phyloP scores from a whole-genome alignment of 2,888 invertebrate genomes.

The Drosophila gaucha region DNA sequence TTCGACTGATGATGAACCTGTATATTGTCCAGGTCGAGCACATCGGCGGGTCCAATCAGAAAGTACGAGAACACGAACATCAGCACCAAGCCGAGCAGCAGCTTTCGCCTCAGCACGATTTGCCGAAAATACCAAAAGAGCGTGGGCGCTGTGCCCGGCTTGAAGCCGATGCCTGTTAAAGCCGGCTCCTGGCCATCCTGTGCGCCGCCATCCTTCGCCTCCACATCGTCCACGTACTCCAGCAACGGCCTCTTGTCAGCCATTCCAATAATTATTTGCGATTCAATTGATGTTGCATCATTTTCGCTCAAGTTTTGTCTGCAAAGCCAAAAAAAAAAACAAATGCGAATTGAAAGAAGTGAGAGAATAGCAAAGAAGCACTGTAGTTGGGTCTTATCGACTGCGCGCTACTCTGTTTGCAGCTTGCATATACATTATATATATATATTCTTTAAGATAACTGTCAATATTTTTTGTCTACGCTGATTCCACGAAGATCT shows the following conservation, averaged over 20 bases:
- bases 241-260: constrained; percentile 38
- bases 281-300: neutral
- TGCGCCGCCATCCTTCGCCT: neutral
- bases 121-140: constrained; percentile 43
- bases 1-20: constrained; percentile 81
- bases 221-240: constrained; percentile 5
- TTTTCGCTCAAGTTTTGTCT: neutral
- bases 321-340: neutral
- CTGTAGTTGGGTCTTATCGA: too few relatives aligned
- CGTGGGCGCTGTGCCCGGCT: constrained; percentile 11
- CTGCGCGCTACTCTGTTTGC: neutral
- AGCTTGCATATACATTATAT: too few relatives aligned
- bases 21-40: constrained; percentile 63
- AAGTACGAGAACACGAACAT: constrained; percentile 77
- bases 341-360: neutral
- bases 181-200: constrained; percentile 10
- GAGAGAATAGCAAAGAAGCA: neutral
- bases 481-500: too few relatives aligned
- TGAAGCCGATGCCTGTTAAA: constrained; percentile 17
- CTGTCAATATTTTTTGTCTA: too few relatives aligned
- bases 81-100: constrained; percentile 52
- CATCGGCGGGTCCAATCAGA: constrained; percentile 56
- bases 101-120: constrained; percentile 66
- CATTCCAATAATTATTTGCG: constrained; percentile 17
- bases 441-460: too few relatives aligned